Conservation (phyloP, 2,113 vertebrate species). For the Alethe diademata region DNA sequence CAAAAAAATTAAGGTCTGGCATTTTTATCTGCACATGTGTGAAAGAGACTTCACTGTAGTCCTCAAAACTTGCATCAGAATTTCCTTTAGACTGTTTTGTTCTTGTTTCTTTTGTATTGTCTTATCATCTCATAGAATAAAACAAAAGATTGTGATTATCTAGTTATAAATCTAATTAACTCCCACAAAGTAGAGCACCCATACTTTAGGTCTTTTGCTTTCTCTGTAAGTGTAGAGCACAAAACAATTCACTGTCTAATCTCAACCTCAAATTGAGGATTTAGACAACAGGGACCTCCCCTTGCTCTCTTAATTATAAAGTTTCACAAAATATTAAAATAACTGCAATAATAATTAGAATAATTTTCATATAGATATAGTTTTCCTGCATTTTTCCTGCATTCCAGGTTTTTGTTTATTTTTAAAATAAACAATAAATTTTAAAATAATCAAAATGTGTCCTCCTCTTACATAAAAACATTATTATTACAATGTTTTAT, state of each 20-base stretch:
- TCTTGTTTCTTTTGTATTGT: neutral
- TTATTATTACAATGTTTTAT: neutral
- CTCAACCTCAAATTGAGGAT: neutral
- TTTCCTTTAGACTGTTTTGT: neutral
- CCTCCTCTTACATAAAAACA: neutral
- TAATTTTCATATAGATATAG: neutral
- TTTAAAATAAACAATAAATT: neutral
- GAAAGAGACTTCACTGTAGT: neutral
- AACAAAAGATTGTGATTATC: neutral
- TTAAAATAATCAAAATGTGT: neutral
- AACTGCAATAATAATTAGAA: neutral
- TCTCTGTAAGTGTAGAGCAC: neutral
- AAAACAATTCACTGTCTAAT: neutral
- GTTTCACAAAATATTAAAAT: neutral
- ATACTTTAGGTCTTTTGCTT: neutral
- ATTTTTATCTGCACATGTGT: neutral
- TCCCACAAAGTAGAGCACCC: neutral
- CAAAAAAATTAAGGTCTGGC: neutral
- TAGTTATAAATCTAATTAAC: conserved; percentile 21
- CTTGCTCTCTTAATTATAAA: neutral
- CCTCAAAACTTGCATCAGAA: neutral
- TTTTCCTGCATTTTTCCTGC: neutral
- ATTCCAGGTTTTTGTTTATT: neutral
- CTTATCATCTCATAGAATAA: neutral
- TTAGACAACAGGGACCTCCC: neutral